These are phyloP conservation scores for Nomada fucata DNA, from an alignment of 2,888 invertebrate genomes.

Conservation along the genomic window DNA sequence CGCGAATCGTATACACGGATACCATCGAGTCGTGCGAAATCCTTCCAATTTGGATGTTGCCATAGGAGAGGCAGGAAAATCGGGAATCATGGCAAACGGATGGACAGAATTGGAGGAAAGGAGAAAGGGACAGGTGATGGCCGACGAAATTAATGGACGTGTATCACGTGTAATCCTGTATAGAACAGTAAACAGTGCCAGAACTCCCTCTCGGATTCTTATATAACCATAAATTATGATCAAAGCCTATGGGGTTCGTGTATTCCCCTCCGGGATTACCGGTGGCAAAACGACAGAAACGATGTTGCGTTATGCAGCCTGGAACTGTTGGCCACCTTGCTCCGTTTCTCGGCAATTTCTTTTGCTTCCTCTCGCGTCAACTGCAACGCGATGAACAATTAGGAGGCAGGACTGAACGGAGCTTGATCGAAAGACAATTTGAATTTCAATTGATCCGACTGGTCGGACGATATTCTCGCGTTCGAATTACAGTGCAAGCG, in stretches of 20 bases:
- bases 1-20: background rate
- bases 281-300: constrained; percentile 55
- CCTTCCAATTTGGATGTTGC: background rate
- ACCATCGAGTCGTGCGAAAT: background rate
- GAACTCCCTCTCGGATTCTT: constrained; percentile 81
- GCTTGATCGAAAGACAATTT: constrained; percentile 23
- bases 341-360: constrained; percentile 54
- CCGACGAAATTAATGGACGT: constrained; percentile 76
- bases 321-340: constrained; percentile 51
- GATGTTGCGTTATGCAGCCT: constrained; percentile 44
- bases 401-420: constrained; percentile 3
- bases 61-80: background rate
- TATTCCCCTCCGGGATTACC: constrained; percentile 73
- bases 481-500: constrained; percentile 1
- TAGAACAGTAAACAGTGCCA: constrained; percentile 78
- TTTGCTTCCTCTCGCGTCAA: background rate
- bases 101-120: constrained; percentile 20
- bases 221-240: constrained; percentile 82
- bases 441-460: constrained; percentile 22
- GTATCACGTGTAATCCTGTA: constrained; percentile 76
- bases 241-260: constrained; percentile 75
- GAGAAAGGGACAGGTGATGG: constrained; percentile 56
- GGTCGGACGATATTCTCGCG: background rate
- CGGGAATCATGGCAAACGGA: constrained; percentile 4
- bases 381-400: constrained; percentile 2